A percentile compares a stretch with the other conserved stretches of the same genome.
These are phyloP conservation scores for Cetoscarus ocellatus DNA, from an alignment of 2,797 vertebrate genomes.

Conservation along the genomic window DNA sequence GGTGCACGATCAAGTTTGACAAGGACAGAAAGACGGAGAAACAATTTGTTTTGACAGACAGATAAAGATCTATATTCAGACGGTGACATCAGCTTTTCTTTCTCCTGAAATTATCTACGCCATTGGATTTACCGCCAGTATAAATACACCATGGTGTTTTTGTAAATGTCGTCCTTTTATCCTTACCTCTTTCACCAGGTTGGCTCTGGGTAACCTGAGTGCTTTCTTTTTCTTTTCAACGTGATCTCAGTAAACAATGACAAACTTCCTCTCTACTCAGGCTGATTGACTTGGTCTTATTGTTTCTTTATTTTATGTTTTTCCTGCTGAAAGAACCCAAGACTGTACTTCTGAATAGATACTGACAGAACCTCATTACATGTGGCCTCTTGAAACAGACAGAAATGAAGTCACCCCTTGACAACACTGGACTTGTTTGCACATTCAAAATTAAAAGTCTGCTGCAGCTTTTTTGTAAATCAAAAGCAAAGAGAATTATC, in stretches of 20 bases:
- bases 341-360: conserved; percentile 55
- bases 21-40: conserved; percentile 24
- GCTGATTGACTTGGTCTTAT: conserved; percentile 50
- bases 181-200: conserved; percentile 65
- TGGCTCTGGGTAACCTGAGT: conserved; percentile 60
- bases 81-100: conserved; percentile 31
- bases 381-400: conserved; percentile 10
- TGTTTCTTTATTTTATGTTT: conserved; percentile 49
- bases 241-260: conserved; percentile 64
- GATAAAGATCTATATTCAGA: conserved; percentile 47
- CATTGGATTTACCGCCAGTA: background rate
- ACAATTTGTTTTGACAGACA: conserved; percentile 32
- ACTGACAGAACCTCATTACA: conserved; percentile 60
- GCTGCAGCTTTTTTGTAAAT: background rate
- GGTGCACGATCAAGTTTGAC: conserved; percentile 57
- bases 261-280: conserved; percentile 46
- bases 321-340: conserved; percentile 44
- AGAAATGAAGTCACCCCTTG: conserved; percentile 30
- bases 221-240: conserved; percentile 73
- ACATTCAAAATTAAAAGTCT: conserved; percentile 14
- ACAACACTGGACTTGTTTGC: conserved; percentile 34
- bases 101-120: background rate
- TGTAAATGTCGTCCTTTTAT: conserved; percentile 58
- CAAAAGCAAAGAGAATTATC: too few species aligned
- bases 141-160: conserved; percentile 32